A percentile compares a stretch with the other conserved stretches of the same genome.
Evolutionary conservation across 2,797 vertebrate genomes (phyloP).

Genomic region (Emydoidea blandingii): DNA sequence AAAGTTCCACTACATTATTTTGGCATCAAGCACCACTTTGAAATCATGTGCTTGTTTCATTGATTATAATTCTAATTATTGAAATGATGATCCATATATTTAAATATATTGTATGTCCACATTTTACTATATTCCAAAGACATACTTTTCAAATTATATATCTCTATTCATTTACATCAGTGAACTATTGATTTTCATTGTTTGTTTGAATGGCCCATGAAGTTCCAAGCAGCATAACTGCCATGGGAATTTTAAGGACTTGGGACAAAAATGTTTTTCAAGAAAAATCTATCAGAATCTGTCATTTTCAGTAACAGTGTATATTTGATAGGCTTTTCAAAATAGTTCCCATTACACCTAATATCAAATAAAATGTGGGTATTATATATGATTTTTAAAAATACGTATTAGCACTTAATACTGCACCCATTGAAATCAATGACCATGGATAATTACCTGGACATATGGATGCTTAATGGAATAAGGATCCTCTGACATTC

Average conservation of each 20-base stretch:
- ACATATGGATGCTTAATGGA: not conserved
- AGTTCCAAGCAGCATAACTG: not conserved
- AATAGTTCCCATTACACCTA: not conserved
- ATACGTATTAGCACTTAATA: accelerated
- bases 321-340: not conserved
- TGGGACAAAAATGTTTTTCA: not conserved
- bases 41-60: not conserved
- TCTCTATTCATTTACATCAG: not conserved
- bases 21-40: not conserved
- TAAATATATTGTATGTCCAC: not conserved
- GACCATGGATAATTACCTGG: not conserved
- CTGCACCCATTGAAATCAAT: not conserved
- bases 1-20: not conserved
- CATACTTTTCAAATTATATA: not conserved
- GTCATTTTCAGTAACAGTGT: not conserved
- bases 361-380: not conserved
- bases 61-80: not conserved
- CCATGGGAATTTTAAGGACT: not conserved
- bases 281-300: not conserved
- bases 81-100: not conserved
- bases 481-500: not conserved
- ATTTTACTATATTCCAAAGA: not conserved
- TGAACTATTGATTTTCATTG: not conserved
- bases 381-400: not conserved
- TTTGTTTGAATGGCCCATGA: not conserved